Evolutionary conservation across 1,140 invertebrate genomes (phyloP), one percentile per base, ranked within the genome.

Genomic region (Achroia grisella): DNA sequence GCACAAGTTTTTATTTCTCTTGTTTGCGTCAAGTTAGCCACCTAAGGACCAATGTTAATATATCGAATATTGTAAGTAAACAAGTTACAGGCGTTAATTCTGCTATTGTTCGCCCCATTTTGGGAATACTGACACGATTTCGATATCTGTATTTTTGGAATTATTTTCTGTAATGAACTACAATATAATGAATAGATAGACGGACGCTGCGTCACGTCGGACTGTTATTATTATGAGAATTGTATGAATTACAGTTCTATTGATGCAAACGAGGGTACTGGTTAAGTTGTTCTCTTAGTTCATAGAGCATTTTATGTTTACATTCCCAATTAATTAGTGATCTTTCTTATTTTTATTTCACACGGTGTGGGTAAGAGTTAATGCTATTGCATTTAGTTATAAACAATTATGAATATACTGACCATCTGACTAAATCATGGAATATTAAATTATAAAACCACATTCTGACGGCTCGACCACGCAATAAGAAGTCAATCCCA

Each of bases 241-340:
- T 23, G n/a, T n/a, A n/a, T 23, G 17, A 23, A 3, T 6, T 23
- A 23, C n/a, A 23, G 11, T 15, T 17, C 0, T 37, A 43, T 51
- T 52, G 54, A 56, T 44, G 43, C 45, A 52, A 52, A 52, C 37
- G 45, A 48, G 36, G 48, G 44, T 52, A 57, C 49, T 46, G 44
- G 14, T 32, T 11, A 43, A 46, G 36, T 52, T 35, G 4, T 39
- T 44, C 34, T 45, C 28, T 49, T 57, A 50, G 41, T 27, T 51
- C 45, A 44, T 62, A 60, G 57, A 53, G 60, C 56, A 66, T 69
- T 67, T 71, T 63, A 55, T 52, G 49, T 69, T 56, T 54, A 71
- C 68, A 69, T 71, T 71, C 65, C 68, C 56, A 54, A 55, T 56
- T 64, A 64, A 70, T 56, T 56, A 58, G 62, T 55, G 54, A 40